A percentile compares a stretch with the other conserved stretches of the same genome.
Evolutionary conservation across 1,140 invertebrate genomes (phyloP).

Genomic region (Macrostomum lignano): DNA sequence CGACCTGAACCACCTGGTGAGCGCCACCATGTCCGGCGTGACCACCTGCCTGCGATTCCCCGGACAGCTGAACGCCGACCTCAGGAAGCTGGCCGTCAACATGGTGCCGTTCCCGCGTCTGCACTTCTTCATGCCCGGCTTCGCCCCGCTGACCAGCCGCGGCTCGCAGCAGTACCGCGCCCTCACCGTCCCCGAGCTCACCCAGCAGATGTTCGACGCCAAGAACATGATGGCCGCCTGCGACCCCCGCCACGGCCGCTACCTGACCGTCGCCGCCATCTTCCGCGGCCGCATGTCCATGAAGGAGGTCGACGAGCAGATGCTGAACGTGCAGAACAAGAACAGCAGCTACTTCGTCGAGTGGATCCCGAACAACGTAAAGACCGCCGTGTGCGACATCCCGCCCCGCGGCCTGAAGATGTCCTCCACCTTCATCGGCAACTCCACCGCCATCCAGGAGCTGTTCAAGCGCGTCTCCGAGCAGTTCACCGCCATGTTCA

Average conservation of each 20-base stretch:
- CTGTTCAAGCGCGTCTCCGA: too few species aligned
- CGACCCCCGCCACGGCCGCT: conserved; percentile 38
- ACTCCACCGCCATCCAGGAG: too few species aligned
- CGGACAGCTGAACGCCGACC: conserved; percentile 53
- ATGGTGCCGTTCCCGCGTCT: conserved; percentile 40
- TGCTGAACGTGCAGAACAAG: conserved; percentile 49
- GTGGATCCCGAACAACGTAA: too few species aligned
- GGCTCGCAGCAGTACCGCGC: conserved; percentile 31
- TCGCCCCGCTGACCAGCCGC: conserved; percentile 37
- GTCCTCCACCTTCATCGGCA: too few species aligned
- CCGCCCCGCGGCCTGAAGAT: too few species aligned
- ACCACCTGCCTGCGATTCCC: conserved; percentile 49
- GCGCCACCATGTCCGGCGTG: conserved; percentile 40
- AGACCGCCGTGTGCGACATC: too few species aligned
- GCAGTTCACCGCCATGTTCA: too few species aligned
- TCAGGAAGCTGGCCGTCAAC: conserved; percentile 53
- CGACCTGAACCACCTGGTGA: conserved; percentile 34
- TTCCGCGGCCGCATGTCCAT: conserved; percentile 77
- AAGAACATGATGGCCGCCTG: conserved; percentile 48
- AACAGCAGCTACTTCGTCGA: too few species aligned
- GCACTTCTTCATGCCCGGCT: conserved; percentile 53
- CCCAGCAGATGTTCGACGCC: conserved; percentile 40
- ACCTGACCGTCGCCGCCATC: conserved; percentile 39
- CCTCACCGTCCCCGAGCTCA: conserved; percentile 32
- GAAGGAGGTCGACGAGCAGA: conserved; percentile 52